Evolutionary conservation across 2,888 invertebrate species (phyloP).

Genomic region (Megastigmus dorsalis): DNA sequence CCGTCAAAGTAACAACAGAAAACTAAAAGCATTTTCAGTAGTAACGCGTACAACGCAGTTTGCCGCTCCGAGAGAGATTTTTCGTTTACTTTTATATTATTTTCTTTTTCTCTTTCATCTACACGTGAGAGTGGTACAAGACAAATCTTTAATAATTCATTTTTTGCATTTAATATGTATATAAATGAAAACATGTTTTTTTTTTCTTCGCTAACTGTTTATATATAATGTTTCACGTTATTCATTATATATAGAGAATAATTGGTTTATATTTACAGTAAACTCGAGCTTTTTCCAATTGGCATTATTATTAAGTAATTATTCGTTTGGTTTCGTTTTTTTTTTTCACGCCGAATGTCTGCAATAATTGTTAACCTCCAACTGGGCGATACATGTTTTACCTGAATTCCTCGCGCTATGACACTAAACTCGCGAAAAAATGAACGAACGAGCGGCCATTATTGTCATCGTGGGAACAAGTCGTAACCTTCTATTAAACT

Average conservation of each 20-base stretch:
- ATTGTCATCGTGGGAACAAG: constrained; percentile 72
- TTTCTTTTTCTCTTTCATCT: not conserved
- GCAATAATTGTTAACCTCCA: constrained; percentile 10
- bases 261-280: constrained; percentile 37
- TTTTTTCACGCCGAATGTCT: not conserved
- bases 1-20: constrained; percentile 14
- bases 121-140: not conserved
- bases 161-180: not conserved
- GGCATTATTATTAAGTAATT: too few species aligned
- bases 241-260: not conserved
- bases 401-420: constrained; percentile 8
- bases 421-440: constrained; percentile 29
- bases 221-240: not conserved
- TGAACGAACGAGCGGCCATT: constrained; percentile 69
- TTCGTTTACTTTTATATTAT: constrained; percentile 1
- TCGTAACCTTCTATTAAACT: constrained; percentile 58
- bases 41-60: not conserved
- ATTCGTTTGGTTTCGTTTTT: not conserved
- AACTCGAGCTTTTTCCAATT: constrained; percentile 9
- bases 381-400: constrained; percentile 18
- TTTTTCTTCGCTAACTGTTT: not conserved
- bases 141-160: not conserved
- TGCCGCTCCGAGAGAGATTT: not conserved
- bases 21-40: not conserved
- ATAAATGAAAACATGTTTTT: constrained; percentile 1